These are phyloP conservation scores for Calosoma granatense DNA, from an alignment of 1,140 invertebrate genomes.

Conservation along the genomic window DNA sequence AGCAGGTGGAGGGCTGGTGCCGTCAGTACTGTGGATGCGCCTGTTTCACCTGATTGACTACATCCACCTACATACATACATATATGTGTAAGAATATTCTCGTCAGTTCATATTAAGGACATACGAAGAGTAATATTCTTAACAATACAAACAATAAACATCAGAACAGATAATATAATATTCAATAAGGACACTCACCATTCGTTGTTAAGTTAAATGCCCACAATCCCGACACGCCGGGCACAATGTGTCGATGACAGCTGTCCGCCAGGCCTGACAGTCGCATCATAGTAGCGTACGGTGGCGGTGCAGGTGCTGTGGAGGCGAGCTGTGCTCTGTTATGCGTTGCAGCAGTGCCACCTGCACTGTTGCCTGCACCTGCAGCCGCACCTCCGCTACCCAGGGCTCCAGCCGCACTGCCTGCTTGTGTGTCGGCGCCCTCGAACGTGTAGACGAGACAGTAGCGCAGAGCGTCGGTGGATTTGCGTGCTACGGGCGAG, in stretches of 20 bases:
- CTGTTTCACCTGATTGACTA: no score
- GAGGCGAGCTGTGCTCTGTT: not conserved
- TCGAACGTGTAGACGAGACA: conserved; percentile 41
- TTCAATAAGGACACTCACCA: no score
- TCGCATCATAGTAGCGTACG: conserved; percentile 28
- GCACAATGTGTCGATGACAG: conserved; percentile 36
- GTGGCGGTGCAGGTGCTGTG: conserved; percentile 10
- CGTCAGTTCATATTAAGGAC: no score
- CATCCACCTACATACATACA: no score
- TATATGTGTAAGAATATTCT: no score
- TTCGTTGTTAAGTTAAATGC: conserved; percentile 48
- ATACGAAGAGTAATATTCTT: no score
- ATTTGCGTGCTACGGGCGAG: conserved; percentile 34
- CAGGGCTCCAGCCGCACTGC: not conserved
- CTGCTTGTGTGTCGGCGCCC: not conserved
- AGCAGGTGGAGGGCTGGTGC: no score
- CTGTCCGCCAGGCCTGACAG: conserved; percentile 34
- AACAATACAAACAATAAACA: no score
- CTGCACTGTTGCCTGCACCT: no score
- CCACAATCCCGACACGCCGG: conserved; percentile 37
- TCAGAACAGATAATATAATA: no score
- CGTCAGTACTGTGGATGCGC: no score
- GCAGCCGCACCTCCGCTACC: not conserved
- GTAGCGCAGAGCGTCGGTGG: conserved; percentile 34
- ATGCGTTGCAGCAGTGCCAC: not conserved